Evolutionary conservation across 2,797 vertebrate genomes (phyloP), one percentile per base, ranked within the genome.

Genomic region (Coilia nasus): DNA sequence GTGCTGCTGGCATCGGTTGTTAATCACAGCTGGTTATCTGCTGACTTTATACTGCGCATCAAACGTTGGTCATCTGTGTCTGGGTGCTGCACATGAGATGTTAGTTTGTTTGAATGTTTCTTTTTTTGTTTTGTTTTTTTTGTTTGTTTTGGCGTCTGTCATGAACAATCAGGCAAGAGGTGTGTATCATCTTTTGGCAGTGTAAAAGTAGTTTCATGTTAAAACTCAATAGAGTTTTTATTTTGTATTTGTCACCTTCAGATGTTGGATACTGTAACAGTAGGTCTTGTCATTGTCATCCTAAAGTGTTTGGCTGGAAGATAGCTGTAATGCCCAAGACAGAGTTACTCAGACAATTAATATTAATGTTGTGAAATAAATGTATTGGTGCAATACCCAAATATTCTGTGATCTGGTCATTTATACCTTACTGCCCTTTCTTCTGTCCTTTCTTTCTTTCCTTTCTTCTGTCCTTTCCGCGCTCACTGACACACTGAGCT

Each of bases 221-320:
- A 67, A 89, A 84, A 90, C 64, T 82, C 57, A 82, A 35, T 88
- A 87, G 84, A 88, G 57, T 86, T 89, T 86, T 83, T 87, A 87
- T 87, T 88, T 87, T 84, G 62, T 87, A 83, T 88, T 46, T 81
- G 82, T 81, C 31, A 21, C 81, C 83, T 83, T 23, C 28, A 81
- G 23, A 82, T 87, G 81, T 85, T 83, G 81, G 64, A 64, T 54
- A 85, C 35, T 86, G 83, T 88, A 78, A 87, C 86, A 88, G 83
- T 89, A 87, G 85, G 85, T 31, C 86, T 85, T 88, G 87, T 90
- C 81, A 83, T 88, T 89, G 56, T 87, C 84, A 82, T 85, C 47
- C 64, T 86, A 71, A 81, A 86, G 71, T 87, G 85, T 56, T 56
- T 81, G 89, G 86, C 89, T 91, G 85, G 90, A 87, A 86, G 84